Percentiles rank a stretch among this genome's conserved stretches.
Evolutionary conservation across 2,797 vertebrate species (phyloP).

Genomic region (Diglossa cyanea): DNA sequence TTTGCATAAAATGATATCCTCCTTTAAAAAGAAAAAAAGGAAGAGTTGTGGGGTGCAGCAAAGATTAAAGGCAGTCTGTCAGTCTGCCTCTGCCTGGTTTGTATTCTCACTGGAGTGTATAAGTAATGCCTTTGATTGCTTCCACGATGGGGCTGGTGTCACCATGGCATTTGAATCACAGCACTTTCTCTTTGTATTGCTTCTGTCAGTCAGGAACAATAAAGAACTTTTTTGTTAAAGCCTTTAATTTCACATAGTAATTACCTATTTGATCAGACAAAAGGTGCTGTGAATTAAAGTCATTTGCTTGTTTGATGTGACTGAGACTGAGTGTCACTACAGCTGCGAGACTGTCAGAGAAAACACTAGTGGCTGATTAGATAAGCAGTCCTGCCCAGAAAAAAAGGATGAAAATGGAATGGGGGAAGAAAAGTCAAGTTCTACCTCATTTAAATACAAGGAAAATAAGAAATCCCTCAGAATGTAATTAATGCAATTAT

Average conservation of each 20-base stretch:
- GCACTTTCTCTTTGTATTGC: constrained; percentile 52
- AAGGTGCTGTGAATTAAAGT: constrained; percentile 68
- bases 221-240: constrained; percentile 69
- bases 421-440: background rate
- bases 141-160: constrained; percentile 52
- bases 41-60: background rate
- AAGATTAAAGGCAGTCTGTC: constrained; percentile 68
- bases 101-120: constrained; percentile 38
- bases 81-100: constrained; percentile 45
- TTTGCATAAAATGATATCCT: constrained; percentile 5
- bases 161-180: background rate
- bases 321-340: constrained; percentile 67
- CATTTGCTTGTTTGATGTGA: constrained; percentile 72
- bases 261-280: constrained; percentile 78
- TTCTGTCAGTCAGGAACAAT: constrained; percentile 70
- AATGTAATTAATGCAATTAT: constrained; percentile 1
- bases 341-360: constrained; percentile 65
- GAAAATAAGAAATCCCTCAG: constrained; percentile 3
- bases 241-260: constrained; percentile 74
- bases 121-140: constrained; percentile 69
- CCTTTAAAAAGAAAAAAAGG: background rate
- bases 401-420: background rate
- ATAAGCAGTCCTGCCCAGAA: background rate
- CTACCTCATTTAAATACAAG: background rate
- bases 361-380: constrained; percentile 64